Evolutionary conservation across 1,140 invertebrate species (phyloP).

Genomic region (Rhizoglyphus robini): DNA sequence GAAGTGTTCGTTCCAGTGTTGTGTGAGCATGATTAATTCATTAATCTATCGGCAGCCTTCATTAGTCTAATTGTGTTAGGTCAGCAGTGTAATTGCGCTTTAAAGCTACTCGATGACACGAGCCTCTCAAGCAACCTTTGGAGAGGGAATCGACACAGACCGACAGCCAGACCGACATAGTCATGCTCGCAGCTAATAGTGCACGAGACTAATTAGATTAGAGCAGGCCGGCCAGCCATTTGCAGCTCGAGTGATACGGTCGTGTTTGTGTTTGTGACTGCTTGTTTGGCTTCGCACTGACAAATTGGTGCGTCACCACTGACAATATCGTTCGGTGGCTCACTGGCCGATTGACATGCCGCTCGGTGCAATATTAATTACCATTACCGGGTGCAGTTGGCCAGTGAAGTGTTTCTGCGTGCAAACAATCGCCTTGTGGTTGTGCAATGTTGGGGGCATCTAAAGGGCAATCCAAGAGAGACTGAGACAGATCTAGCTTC

Average conservation of each 20-base stretch:
- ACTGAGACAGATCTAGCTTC: background rate
- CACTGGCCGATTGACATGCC: too few species aligned
- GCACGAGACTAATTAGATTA: too few species aligned
- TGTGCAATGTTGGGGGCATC: background rate
- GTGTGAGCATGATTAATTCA: constrained; percentile 9
- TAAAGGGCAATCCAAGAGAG: background rate
- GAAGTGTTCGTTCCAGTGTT: background rate
- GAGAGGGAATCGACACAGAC: too few species aligned
- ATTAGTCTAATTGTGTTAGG: constrained; percentile 15
- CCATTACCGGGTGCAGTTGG: too few species aligned
- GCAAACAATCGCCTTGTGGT: too few species aligned
- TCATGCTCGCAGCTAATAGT: too few species aligned
- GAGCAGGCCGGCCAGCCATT: too few species aligned
- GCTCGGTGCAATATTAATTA: too few species aligned
- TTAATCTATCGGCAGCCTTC: background rate
- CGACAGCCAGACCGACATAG: too few species aligned
- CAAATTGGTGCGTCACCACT: too few species aligned
- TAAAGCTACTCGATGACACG: background rate
- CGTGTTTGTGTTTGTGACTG: background rate
- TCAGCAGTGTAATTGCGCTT: background rate
- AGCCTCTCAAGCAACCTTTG: background rate
- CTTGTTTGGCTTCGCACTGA: too few species aligned
- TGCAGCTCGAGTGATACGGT: background rate
- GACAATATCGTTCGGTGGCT: background rate
- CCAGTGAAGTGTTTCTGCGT: too few species aligned